A percentile compares a stretch with the other conserved stretches of the same genome.
Evolutionary conservation across 2,797 vertebrate genomes (phyloP).

Genomic region (Sebastes cheni): DNA sequence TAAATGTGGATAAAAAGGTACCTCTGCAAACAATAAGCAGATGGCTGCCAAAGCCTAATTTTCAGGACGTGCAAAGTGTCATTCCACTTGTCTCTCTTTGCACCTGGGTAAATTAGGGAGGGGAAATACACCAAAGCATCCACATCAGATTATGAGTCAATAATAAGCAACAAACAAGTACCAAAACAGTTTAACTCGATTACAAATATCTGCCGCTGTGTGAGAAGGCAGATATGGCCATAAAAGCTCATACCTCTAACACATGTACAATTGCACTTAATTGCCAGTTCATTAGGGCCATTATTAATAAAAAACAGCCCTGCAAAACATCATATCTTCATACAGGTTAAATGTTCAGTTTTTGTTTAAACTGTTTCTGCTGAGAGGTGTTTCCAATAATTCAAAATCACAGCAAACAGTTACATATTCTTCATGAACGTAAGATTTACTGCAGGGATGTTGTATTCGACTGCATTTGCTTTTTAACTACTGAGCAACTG

Average conservation of each 20-base stretch:
- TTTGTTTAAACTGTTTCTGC: background rate
- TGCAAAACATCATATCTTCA: background rate
- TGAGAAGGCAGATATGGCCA: background rate
- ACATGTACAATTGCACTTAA: background rate
- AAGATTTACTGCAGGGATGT: background rate
- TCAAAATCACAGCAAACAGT: background rate
- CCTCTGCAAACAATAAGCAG: background rate
- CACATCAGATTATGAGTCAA: background rate
- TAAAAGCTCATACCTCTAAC: background rate
- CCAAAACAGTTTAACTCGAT: background rate
- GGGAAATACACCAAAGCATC: background rate
- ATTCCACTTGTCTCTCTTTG: constrained; percentile 12
- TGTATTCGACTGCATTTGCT: background rate
- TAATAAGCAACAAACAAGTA: background rate
- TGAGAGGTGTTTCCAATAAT: background rate
- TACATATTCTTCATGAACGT: background rate
- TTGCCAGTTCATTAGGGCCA: background rate
- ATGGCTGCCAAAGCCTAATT: background rate
- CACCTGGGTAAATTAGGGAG: background rate
- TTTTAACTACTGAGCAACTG: background rate
- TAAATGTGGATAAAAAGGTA: background rate
- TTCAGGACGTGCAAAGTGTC: background rate
- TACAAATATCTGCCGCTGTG: background rate
- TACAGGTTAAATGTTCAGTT: background rate
- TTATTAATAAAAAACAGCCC: background rate